A percentile compares a stretch with the other conserved stretches of the same genome.
Evolutionary conservation across 1,140 invertebrate genomes (phyloP).

Genomic region (Cydia pomonella): DNA sequence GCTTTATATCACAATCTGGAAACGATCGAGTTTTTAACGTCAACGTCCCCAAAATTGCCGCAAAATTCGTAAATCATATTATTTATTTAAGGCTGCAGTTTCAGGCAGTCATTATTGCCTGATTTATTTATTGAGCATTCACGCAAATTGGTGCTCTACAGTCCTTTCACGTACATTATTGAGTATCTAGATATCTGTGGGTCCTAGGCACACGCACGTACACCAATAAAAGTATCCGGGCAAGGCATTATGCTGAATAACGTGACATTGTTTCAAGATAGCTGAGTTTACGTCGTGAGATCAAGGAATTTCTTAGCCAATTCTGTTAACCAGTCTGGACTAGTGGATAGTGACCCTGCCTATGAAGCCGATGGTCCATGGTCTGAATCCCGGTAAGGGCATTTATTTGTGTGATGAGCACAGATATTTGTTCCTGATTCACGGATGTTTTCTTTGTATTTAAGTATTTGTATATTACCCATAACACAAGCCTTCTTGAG

Average conservation of each 20-base stretch:
- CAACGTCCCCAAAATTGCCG: not conserved
- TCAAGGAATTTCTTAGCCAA: not conserved
- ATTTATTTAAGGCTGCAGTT: slow-evolving; percentile 16
- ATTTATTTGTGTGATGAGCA: too few species aligned
- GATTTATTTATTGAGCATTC: slow-evolving; percentile 19
- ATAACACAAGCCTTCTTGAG: too few species aligned
- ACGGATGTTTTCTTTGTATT: too few species aligned
- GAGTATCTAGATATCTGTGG: slow-evolving; percentile 8
- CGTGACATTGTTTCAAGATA: slow-evolving; percentile 3
- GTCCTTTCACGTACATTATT: slow-evolving; percentile 23
- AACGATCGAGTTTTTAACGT: too few species aligned
- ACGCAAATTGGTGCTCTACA: slow-evolving; percentile 2
- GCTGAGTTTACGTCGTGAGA: not conserved
- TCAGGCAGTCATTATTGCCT: not conserved
- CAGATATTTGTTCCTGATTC: too few species aligned
- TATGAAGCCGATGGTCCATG: too few species aligned
- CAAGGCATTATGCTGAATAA: not conserved
- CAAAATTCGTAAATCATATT: not conserved
- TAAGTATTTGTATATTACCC: too few species aligned
- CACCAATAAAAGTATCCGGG: slow-evolving; percentile 3
- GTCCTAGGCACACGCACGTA: slow-evolving; percentile 19
- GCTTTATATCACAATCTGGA: too few species aligned
- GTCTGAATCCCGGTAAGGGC: too few species aligned
- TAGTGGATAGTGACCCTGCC: too few species aligned
- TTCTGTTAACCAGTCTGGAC: too few species aligned